Conservation (phyloP, 1,140 invertebrate genomes). For the Zeugodacus cucurbitae region DNA sequence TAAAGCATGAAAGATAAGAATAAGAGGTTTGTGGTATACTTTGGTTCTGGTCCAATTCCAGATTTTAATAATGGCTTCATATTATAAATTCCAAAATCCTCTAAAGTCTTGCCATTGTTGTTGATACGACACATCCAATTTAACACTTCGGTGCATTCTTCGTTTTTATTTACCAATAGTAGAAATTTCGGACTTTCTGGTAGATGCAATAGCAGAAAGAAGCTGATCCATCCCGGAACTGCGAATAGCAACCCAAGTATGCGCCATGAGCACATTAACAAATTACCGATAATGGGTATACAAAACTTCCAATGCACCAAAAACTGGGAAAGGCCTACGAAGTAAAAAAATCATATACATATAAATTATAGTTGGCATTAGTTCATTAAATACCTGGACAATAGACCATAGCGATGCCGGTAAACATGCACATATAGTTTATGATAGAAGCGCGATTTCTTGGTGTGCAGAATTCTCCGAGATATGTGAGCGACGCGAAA, state of each 20-base stretch:
- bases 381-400: slow-evolving; percentile 36
- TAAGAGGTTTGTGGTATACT: not conserved
- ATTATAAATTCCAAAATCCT: not conserved
- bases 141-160: slow-evolving; percentile 66
- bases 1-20: not conserved
- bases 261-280: slow-evolving; percentile 69
- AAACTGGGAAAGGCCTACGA: not conserved
- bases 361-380: no score
- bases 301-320: slow-evolving; percentile 53
- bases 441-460: slow-evolving; percentile 51
- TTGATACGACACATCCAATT: slow-evolving; percentile 65
- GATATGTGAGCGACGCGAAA: slow-evolving; percentile 66
- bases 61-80: not conserved
- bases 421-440: slow-evolving; percentile 31
- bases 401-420: slow-evolving; percentile 12
- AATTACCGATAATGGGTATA: slow-evolving; percentile 42
- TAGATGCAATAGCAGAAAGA: slow-evolving; percentile 68
- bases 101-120: slow-evolving; percentile 58
- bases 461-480: slow-evolving; percentile 67
- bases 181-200: slow-evolving; percentile 74
- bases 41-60: not conserved
- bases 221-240: slow-evolving; percentile 69
- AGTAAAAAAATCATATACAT: not conserved
- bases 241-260: slow-evolving; percentile 71
- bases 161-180: slow-evolving; percentile 64